phyloP scores from a whole-genome alignment of 92 coral and sea anemone genomes.

The Epizoanthus stellaris region DNA sequence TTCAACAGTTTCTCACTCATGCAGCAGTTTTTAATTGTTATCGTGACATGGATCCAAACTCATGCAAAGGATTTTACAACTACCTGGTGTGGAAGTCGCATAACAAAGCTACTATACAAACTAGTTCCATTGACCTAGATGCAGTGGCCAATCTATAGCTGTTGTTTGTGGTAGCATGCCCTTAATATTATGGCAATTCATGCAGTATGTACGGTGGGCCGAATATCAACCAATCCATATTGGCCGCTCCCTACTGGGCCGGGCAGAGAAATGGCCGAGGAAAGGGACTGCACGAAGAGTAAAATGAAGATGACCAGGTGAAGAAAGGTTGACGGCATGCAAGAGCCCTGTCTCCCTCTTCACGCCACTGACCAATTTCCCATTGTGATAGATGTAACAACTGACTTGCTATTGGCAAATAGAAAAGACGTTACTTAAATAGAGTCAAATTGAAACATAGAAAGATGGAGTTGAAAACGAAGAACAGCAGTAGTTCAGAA shows the following conservation, averaged over 20 bases:
- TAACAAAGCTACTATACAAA: no score
- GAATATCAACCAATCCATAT: neutral
- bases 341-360: constrained; percentile 36
- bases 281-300: neutral
- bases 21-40: neutral
- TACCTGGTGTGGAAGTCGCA: no score
- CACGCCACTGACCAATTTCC: constrained; percentile 13
- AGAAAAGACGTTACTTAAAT: neutral
- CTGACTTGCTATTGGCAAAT: constrained; percentile 14
- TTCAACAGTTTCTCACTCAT: neutral
- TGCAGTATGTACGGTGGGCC: neutral
- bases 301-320: neutral
- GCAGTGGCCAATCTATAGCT: constrained; percentile 1
- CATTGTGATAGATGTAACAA: neutral
- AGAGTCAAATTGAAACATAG: neutral
- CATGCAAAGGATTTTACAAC: no score
- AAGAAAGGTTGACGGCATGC: constrained; percentile 9
- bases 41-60: neutral
- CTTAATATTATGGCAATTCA: neutral
- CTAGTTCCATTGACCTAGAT: neutral
- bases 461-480: neutral
- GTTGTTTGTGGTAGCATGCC: neutral
- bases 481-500: neutral
- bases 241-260: neutral
- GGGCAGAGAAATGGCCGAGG: neutral